These are phyloP conservation scores for Acestrorhynchus altus DNA, from an alignment of 2,797 vertebrate species.

Conservation along the genomic window DNA sequence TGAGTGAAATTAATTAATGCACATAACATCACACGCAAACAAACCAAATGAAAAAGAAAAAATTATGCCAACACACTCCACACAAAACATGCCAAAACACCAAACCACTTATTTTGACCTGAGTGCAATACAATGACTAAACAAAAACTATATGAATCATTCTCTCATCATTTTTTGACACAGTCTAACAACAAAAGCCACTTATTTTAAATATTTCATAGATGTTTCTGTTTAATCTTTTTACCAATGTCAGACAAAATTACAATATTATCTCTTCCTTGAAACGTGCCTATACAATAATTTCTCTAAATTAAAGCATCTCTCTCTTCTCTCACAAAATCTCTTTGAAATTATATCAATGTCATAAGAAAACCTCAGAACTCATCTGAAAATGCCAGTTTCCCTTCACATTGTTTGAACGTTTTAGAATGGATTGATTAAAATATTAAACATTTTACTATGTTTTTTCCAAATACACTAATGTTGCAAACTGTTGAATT, in stretches of 20 bases:
- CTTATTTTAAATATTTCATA: background rate
- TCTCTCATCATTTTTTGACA: background rate
- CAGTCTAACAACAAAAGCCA: background rate
- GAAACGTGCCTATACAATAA: background rate
- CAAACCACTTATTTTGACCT: background rate
- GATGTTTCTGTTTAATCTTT: background rate
- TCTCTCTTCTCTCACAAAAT: background rate
- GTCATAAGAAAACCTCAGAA: background rate
- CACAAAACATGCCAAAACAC: constrained; percentile 51
- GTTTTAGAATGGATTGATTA: background rate
- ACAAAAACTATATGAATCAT: constrained; percentile 23
- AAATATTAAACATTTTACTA: too few species aligned
- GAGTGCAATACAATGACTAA: constrained; percentile 28
- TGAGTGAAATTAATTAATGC: too few species aligned
- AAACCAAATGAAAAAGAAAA: constrained; percentile 77
- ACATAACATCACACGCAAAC: constrained; percentile 79
- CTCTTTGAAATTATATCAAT: background rate
- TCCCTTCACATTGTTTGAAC: background rate
- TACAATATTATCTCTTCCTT: too few species aligned
- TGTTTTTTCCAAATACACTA: too few species aligned
- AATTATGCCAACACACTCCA: constrained; percentile 35
- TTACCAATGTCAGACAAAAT: too few species aligned
- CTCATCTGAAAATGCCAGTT: background rate
- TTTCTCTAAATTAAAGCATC: background rate
- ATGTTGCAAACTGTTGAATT: too few species aligned